Evolutionary conservation across 2,888 invertebrate species (phyloP), one percentile per base, ranked within the genome.

Genomic region (Diogma glabrata): DNA sequence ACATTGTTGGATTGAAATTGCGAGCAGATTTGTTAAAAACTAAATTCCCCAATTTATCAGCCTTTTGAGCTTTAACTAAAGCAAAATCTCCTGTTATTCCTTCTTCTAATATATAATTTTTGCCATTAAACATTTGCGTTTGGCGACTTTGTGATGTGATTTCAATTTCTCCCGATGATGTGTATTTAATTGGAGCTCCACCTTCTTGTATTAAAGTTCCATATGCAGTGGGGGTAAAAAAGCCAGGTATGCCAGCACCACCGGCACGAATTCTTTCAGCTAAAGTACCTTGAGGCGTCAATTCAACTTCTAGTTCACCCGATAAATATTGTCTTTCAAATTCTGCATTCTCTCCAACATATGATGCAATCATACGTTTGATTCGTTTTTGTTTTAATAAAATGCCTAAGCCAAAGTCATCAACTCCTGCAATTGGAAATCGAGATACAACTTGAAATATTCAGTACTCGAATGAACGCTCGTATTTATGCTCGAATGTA

Each of bases 311-410:
- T 55, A 99, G 70, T 69, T 97, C 89, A 6, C 99, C 99, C 55
- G 72, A 75, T 51, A 99, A 73, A 70, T 89, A 99, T 65, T 97
- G 97, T 56, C 87, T 79, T 64, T 94, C 96, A 71, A 99, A 92
- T 71, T 96, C 96, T 7, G 84, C 87, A 78, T 99, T 99, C 73
- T 99, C 99, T 9, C 99, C 99, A 28, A 99, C 96, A 75, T 99
- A 99, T 0, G 97, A 97, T 0, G 93, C 78, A 58, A 99, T 91
- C 83, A 99, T 92, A 59, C 94, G 77, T 64, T 88, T 87, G 45
- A 99, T 79, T 74, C 90, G 91, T 61, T 81, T 85, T 58, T 84
- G 81, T 67, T 87, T 84, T 12, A 99, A 74, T 50, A 99, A 74
- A 47, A 93, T 72, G n/a, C 99, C 99, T 36, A 99, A 73, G 1